phyloP scores from a whole-genome alignment of 1,140 invertebrate genomes.

The Teleopsis dalmanni region DNA sequence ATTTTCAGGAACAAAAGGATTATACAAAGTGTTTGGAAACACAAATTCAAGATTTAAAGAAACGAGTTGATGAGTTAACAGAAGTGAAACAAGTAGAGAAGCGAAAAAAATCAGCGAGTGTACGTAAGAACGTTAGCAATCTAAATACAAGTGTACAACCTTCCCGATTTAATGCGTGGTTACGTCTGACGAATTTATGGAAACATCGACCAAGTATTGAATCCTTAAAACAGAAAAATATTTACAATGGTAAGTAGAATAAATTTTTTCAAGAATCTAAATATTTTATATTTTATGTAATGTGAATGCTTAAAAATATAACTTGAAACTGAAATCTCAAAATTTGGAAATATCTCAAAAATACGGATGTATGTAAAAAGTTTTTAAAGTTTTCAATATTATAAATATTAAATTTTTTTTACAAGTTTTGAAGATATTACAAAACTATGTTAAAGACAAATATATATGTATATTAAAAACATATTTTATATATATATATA shows the following conservation, averaged over 20 bases:
- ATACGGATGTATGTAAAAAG: background rate
- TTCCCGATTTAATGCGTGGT: slow-evolving; percentile 32
- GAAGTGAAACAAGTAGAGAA: slow-evolving; percentile 4
- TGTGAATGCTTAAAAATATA: background rate
- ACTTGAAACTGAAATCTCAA: background rate
- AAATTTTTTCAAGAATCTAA: background rate
- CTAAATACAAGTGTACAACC: slow-evolving; percentile 18
- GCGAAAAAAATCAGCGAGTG: slow-evolving; percentile 1
- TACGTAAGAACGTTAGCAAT: slow-evolving; percentile 6
- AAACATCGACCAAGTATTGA: slow-evolving; percentile 37
- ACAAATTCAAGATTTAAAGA: slow-evolving; percentile 1
- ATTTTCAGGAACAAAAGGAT: background rate
- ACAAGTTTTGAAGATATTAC: background rate
- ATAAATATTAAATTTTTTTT: background rate
- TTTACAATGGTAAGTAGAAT: slow-evolving; percentile 18
- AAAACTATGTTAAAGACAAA: background rate
- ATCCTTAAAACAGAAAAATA: slow-evolving; percentile 34
- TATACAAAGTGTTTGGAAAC: background rate
- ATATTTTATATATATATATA: no score
- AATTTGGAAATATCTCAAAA: background rate
- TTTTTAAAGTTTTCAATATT: background rate
- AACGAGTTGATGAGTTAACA: slow-evolving; percentile 1
- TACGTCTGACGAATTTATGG: slow-evolving; percentile 36
- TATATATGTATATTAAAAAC: no score
- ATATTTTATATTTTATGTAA: background rate